Evolutionary conservation across 2,797 vertebrate genomes (phyloP).

Genomic region (Sebastolobus altivelis): DNA sequence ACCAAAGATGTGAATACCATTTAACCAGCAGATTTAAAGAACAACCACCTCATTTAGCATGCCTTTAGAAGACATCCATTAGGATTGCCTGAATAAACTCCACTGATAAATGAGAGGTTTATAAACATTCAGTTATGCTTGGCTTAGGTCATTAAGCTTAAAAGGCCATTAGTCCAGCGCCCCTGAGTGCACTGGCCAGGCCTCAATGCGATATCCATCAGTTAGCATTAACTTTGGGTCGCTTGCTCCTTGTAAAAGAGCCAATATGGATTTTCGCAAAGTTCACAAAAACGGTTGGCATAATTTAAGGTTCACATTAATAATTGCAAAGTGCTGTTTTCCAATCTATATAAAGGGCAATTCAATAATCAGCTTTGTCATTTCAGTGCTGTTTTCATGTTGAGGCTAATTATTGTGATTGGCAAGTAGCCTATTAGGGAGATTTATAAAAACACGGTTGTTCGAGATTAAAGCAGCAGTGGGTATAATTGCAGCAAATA

Average conservation of each 20-base stretch:
- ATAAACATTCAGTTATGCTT: constrained; percentile 71
- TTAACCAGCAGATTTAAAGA: constrained; percentile 65
- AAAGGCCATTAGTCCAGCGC: constrained; percentile 71
- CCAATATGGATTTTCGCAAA: constrained; percentile 30
- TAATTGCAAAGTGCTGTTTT: background rate
- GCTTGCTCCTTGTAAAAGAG: constrained; percentile 32
- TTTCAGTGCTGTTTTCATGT: background rate
- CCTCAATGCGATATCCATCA: constrained; percentile 48
- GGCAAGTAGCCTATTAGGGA: background rate
- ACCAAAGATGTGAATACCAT: constrained; percentile 49
- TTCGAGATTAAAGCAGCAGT: background rate
- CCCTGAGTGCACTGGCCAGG: constrained; percentile 46
- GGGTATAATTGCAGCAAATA: too few species aligned
- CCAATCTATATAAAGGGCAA: background rate
- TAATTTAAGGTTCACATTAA: background rate
- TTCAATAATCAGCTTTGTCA: constrained; percentile 4
- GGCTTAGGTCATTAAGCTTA: constrained; percentile 71
- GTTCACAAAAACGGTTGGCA: constrained; percentile 17
- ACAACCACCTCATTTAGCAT: constrained; percentile 67
- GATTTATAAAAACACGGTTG: background rate
- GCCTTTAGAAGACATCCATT: constrained; percentile 61
- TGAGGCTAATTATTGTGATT: background rate
- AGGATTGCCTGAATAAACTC: constrained; percentile 63
- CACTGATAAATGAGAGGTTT: constrained; percentile 67
- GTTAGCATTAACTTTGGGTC: constrained; percentile 49